phyloP scores from a whole-genome alignment of 92 coral and sea anemone genomes.

The Virgularia gustaviana region DNA sequence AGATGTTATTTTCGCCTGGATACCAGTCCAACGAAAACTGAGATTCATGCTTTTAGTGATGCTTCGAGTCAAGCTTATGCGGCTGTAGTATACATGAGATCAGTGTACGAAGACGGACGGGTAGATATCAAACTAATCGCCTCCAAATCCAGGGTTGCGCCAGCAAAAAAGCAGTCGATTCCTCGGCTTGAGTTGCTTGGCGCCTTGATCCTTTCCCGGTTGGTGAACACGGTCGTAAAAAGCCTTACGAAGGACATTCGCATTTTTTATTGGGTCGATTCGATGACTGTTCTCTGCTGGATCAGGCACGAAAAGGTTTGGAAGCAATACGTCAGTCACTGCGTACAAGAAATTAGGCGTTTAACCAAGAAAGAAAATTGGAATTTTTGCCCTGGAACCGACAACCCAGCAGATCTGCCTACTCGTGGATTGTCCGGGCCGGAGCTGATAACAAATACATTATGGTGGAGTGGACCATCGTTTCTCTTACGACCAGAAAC shows the following conservation, averaged over 20 bases:
- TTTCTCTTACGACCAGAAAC: neutral
- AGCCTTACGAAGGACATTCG: neutral
- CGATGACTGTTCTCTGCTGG: slow-evolving; percentile 3
- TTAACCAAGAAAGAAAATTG: neutral
- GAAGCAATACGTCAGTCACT: neutral
- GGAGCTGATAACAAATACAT: neutral
- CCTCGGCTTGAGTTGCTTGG: slow-evolving; percentile 1
- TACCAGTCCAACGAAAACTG: neutral
- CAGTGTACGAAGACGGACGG: neutral
- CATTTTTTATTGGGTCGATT: neutral
- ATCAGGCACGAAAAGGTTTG: slow-evolving; percentile 2
- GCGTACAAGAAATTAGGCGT: slow-evolving; percentile 2
- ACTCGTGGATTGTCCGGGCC: slow-evolving; percentile 8
- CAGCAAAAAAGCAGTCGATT: neutral
- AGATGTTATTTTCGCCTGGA: neutral
- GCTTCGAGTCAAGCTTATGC: slow-evolving; percentile 1
- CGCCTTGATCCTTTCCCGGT: neutral
- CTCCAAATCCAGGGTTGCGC: neutral
- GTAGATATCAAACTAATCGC: neutral
- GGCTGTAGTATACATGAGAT: neutral
- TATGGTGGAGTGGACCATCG: slow-evolving; percentile 5
- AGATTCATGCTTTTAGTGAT: slow-evolving; percentile 2
- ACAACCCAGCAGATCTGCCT: slow-evolving; percentile 6
- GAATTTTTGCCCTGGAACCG: neutral
- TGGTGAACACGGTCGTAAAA: neutral